Conservation (phyloP, 1,140 invertebrate species). For the Asobara japonica region DNA sequence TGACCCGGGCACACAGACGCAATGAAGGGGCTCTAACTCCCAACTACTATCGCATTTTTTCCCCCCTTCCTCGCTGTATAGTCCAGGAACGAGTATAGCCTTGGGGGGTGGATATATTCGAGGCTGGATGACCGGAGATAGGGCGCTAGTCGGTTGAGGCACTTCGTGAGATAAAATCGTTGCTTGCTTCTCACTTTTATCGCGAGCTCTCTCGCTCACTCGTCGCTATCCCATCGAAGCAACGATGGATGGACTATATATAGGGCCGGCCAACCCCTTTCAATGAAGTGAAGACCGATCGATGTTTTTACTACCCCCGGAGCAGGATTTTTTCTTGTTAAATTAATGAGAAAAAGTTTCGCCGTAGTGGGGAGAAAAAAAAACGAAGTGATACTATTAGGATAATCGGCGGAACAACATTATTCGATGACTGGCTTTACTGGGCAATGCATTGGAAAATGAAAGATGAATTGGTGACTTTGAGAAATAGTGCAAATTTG, state of each 20-base stretch:
- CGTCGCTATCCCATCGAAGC: not conserved
- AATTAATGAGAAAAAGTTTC: not conserved
- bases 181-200: not conserved
- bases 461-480: too few species aligned
- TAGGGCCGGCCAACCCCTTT: slow-evolving; percentile 26
- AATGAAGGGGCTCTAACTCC: slow-evolving; percentile 3
- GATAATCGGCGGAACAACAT: not conserved
- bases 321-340: slow-evolving; percentile 9
- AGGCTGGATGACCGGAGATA: slow-evolving; percentile 30
- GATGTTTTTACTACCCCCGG: slow-evolving; percentile 20
- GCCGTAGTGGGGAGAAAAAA: not conserved
- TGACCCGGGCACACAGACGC: slow-evolving; percentile 8
- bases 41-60: slow-evolving; percentile 20
- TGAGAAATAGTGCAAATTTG: too few species aligned
- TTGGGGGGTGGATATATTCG: slow-evolving; percentile 29
- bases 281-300: slow-evolving; percentile 27
- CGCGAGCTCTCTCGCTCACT: not conserved
- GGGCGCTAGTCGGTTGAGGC: slow-evolving; percentile 9
- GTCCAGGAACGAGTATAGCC: slow-evolving; percentile 18
- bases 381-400: not conserved
- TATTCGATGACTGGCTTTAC: not conserved
- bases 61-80: not conserved
- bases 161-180: slow-evolving; percentile 34
- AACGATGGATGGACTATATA: not conserved
- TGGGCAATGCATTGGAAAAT: not conserved